These are phyloP conservation scores for Venusia cambrica DNA, from an alignment of 2,888 invertebrate genomes.

Conservation along the genomic window DNA sequence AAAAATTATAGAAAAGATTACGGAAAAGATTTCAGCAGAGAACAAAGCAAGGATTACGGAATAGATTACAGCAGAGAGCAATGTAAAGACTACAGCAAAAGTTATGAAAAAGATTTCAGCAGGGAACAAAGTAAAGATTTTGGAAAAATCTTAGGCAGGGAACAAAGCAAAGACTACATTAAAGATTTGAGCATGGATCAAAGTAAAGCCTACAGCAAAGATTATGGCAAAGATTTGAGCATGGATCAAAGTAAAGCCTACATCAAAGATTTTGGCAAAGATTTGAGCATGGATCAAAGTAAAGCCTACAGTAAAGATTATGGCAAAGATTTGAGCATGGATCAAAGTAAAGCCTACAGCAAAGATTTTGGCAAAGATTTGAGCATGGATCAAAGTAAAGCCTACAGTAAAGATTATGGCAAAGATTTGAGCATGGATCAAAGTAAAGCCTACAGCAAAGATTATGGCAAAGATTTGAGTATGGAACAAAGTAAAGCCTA, in stretches of 20 bases:
- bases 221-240: slow-evolving; percentile 42
- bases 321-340: no score
- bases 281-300: slow-evolving; percentile 52
- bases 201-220: slow-evolving; percentile 44
- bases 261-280: slow-evolving; percentile 62
- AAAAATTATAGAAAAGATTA: slow-evolving; percentile 23
- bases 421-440: slow-evolving; percentile 22
- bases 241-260: slow-evolving; percentile 48
- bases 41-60: slow-evolving; percentile 22
- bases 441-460: slow-evolving; percentile 20
- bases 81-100: slow-evolving; percentile 16
- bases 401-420: slow-evolving; percentile 18
- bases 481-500: slow-evolving; percentile 26
- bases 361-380: slow-evolving; percentile 26
- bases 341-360: no score
- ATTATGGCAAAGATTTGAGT: slow-evolving; percentile 19
- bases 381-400: slow-evolving; percentile 25
- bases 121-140: slow-evolving; percentile 18
- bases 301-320: slow-evolving; percentile 22
- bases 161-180: slow-evolving; percentile 20
- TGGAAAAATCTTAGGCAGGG: slow-evolving; percentile 23
- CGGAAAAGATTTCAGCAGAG: slow-evolving; percentile 23
- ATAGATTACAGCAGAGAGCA: slow-evolving; percentile 19
- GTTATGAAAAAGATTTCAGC: slow-evolving; percentile 22
- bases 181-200: slow-evolving; percentile 30